Evolutionary conservation across 1,140 invertebrate species (phyloP).

Genomic region (Danaus melanippus): DNA sequence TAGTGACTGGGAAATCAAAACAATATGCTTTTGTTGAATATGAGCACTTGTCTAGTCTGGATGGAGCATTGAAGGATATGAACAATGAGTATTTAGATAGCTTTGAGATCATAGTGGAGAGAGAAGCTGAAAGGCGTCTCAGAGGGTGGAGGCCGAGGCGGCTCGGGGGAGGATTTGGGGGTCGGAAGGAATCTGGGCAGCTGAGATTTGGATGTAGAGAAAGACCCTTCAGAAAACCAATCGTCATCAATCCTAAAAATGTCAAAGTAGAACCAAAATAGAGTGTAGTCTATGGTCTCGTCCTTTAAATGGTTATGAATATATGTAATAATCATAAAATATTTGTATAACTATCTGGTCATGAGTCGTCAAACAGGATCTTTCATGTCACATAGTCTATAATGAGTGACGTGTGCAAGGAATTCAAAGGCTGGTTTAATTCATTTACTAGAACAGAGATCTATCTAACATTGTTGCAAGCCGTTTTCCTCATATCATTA

Average conservation of each 20-base stretch:
- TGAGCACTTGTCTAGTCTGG: slow-evolving; percentile 73
- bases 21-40: slow-evolving; percentile 92
- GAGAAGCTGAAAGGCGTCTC: slow-evolving; percentile 73
- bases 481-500: slow-evolving; percentile 33
- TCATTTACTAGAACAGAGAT: slow-evolving; percentile 50
- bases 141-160: slow-evolving; percentile 86
- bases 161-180: slow-evolving; percentile 90
- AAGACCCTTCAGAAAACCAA: slow-evolving; percentile 81
- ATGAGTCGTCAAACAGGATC: slow-evolving; percentile 14
- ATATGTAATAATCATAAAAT: neutral
- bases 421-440: slow-evolving; percentile 48
- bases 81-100: slow-evolving; percentile 74
- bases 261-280: neutral
- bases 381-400: slow-evolving; percentile 21
- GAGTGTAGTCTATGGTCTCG: no score
- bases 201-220: slow-evolving; percentile 87
- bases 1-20: slow-evolving; percentile 87
- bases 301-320: no score
- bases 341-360: slow-evolving; percentile 20
- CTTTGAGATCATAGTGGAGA: slow-evolving; percentile 80
- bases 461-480: slow-evolving; percentile 33
- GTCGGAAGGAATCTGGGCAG: slow-evolving; percentile 90
- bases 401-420: slow-evolving; percentile 45
- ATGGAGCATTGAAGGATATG: slow-evolving; percentile 74
- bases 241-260: slow-evolving; percentile 30